Conservation (phyloP, 2,888 invertebrate genomes). For the Parochlus steinenii region DNA sequence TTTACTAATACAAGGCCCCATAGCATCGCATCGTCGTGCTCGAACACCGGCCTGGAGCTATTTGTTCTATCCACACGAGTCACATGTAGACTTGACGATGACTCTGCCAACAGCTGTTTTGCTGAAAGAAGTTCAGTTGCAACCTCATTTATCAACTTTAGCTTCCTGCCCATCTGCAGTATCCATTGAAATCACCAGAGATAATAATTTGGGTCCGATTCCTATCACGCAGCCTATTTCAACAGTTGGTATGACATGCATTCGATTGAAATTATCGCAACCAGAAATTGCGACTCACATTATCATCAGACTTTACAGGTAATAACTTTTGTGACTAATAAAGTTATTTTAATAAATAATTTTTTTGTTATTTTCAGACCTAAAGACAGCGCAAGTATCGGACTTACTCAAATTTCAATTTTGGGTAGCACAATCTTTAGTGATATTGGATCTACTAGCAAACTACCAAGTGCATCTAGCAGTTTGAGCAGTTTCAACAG, state of each 20-base stretch:
- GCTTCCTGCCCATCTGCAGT: conserved; percentile 81
- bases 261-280: conserved; percentile 63
- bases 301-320: conserved; percentile 37
- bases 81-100: conserved; percentile 74
- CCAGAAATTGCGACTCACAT: conserved; percentile 77
- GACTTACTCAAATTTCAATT: conserved; percentile 70
- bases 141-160: conserved; percentile 69
- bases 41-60: conserved; percentile 91
- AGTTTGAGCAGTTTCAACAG: conserved; percentile 11
- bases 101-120: conserved; percentile 77
- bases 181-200: conserved; percentile 68
- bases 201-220: conserved; percentile 57
- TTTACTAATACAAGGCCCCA: conserved; percentile 64
- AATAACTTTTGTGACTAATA: conserved; percentile 2
- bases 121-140: conserved; percentile 72
- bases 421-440: conserved; percentile 74
- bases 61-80: conserved; percentile 83
- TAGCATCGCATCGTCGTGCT: conserved; percentile 66
- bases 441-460: conserved; percentile 26
- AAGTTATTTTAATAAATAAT: background rate
- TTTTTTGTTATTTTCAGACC: conserved; percentile 48
- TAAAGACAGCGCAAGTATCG: conserved; percentile 76
- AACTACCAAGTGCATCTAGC: background rate
- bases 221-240: conserved; percentile 74
- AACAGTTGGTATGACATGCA: conserved; percentile 75